Base-by-base conservation (phyloP, 2,113 vertebrate species). In the Microtus pennsylvanicus region DNA sequence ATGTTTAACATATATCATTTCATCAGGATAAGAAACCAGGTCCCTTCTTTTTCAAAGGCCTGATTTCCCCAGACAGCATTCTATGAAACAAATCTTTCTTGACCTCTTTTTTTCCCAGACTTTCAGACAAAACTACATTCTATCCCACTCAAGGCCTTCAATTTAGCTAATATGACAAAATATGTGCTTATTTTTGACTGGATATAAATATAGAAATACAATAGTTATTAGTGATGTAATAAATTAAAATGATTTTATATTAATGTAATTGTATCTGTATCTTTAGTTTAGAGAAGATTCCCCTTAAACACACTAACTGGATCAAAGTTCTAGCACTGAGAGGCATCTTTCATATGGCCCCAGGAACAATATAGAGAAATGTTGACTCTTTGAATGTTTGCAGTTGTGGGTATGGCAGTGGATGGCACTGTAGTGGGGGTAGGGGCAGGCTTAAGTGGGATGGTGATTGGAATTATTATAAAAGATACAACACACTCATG, bases 81-180 rank as follows among this genome's bases (percentile, higher is more conserved):
- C 12, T 65, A 80, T 26, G 19, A 92, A 94, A 16, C 65, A 93
- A 90, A 52, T 28, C 17, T 83, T 94, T 94, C 61, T 16, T 78
- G n/a, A 93, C 93, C 21, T 87, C 83, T 72, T 24, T 80, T 80
- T 80, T 35, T 0, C 26, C 65, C 11, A 58, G 8, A 21, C 13
- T 87, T 88, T 70, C 16, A 78, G 74, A 38, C 22, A 87, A 87
- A 97, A 63, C 30, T 65, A 72, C 19, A 70, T 89, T 55, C 45
- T 55, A 11, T 90, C 6, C 13, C 19, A 45, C 12, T 93, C 11
- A 94, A 87, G 28, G 26, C 30, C 65, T 50, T 85, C 69, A 96
- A 87, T n/a, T 93, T 45, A 77, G 45, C 42, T 61, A 94, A 90
- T 24, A 86, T 17, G 11, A 30, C 22, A 91, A 38, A 76, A 45